These are phyloP conservation scores for Macrosoma leucophasiata DNA, from an alignment of 2,888 invertebrate species.

Conservation along the genomic window DNA sequence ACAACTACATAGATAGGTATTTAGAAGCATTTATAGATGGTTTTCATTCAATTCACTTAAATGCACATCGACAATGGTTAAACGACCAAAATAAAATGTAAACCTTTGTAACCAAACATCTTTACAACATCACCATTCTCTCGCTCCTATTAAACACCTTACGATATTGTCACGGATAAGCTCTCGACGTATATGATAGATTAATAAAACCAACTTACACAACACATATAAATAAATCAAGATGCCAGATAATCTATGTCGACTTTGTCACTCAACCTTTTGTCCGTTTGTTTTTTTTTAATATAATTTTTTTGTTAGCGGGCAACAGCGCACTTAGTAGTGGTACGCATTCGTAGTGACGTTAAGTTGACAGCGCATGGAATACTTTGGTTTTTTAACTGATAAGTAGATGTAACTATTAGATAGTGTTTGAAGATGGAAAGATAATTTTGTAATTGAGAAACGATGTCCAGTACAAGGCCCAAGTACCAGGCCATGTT, in stretches of 20 bases:
- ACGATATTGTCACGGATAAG: constrained; percentile 43
- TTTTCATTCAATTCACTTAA: too few relatives aligned
- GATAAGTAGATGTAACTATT: too few relatives aligned
- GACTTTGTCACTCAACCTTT: constrained; percentile 55
- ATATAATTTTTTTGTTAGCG: constrained; percentile 37
- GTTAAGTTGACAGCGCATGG: constrained; percentile 43
- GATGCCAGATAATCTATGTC: constrained; percentile 50
- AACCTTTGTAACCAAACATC: constrained; percentile 4
- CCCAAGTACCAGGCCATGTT: too few relatives aligned
- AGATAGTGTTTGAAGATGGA: too few relatives aligned
- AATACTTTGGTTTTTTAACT: too few relatives aligned
- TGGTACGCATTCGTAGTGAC: constrained; percentile 38
- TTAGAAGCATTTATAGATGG: too few relatives aligned
- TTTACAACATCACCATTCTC: constrained; percentile 16
- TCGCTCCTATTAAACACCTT: constrained; percentile 35
- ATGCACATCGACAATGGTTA: too few relatives aligned
- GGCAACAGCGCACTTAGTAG: constrained; percentile 47
- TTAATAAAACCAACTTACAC: constrained; percentile 42
- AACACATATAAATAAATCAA: constrained; percentile 55
- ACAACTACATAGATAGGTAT: too few relatives aligned
- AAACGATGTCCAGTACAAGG: too few relatives aligned
- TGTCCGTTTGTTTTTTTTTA: constrained; percentile 35
- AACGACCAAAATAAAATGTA: too few relatives aligned
- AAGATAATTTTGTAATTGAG: too few relatives aligned
- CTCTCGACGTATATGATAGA: constrained; percentile 44